phyloP scores from a whole-genome alignment of 2,888 invertebrate species.

The Lypha dubia region DNA sequence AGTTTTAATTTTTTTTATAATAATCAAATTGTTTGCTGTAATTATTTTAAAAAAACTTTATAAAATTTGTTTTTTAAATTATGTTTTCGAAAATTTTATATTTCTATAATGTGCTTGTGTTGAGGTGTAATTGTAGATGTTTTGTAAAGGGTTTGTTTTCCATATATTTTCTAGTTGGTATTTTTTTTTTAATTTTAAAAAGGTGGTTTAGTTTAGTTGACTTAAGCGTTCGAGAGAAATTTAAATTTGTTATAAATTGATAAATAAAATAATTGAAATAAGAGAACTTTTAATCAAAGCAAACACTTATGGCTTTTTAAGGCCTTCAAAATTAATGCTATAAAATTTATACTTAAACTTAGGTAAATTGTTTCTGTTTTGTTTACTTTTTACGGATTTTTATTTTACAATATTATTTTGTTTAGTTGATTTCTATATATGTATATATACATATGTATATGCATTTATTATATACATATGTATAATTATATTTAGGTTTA shows the following conservation, averaged over 20 bases:
- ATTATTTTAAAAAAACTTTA: constrained; percentile 24
- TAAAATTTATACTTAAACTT: constrained; percentile 31
- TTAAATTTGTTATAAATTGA: not conserved
- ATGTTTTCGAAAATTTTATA: constrained; percentile 27
- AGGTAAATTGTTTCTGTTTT: constrained; percentile 1
- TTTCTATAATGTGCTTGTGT: constrained; percentile 49
- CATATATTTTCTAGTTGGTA: constrained; percentile 10
- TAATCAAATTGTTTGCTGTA: constrained; percentile 38
- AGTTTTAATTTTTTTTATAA: constrained; percentile 4
- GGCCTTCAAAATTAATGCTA: constrained; percentile 32
- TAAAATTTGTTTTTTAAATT: constrained; percentile 49
- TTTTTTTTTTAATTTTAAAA: constrained; percentile 55
- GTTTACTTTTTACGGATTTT: constrained; percentile 26
- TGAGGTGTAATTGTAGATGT: constrained; percentile 51
- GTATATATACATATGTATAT: too few relatives aligned
- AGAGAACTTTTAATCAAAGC: constrained; percentile 3
- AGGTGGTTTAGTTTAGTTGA: constrained; percentile 70
- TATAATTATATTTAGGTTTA: constrained; percentile 22
- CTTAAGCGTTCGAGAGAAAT: constrained; percentile 62
- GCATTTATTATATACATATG: constrained; percentile 18
- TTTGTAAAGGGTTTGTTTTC: constrained; percentile 49
- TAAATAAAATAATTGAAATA: constrained; percentile 4
- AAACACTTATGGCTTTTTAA: constrained; percentile 9
- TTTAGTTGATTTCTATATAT: constrained; percentile 45
- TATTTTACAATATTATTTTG: constrained; percentile 54